Evolutionary conservation across 2,888 invertebrate species (phyloP).

Genomic region (Resseliella maxima): DNA sequence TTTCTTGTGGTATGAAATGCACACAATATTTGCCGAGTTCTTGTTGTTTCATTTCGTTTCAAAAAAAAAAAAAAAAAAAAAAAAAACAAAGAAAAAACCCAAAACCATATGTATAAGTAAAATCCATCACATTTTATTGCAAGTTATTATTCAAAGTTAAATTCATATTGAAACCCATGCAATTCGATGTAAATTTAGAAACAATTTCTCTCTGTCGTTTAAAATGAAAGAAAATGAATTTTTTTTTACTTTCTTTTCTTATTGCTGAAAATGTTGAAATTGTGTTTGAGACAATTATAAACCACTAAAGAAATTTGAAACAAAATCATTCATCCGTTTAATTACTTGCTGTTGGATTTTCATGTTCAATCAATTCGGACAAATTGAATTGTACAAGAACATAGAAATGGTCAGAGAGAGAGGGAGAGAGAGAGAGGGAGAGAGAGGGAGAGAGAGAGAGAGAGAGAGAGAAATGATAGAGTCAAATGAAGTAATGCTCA

Average conservation of each 20-base stretch:
- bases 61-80: neutral
- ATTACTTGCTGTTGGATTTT: neutral
- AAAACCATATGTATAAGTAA: conserved; percentile 32
- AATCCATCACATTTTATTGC: conserved; percentile 1
- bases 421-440: no score
- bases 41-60: neutral
- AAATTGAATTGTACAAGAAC: neutral
- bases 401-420: neutral
- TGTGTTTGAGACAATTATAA: neutral
- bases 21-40: neutral
- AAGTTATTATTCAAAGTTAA: conserved; percentile 23
- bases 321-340: conserved; percentile 10
- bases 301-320: neutral
- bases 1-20: neutral
- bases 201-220: neutral
- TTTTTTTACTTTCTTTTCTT: neutral
- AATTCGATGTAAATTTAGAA: neutral
- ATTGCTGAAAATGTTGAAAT: neutral
- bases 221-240: no score
- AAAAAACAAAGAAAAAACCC: neutral
- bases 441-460: no score
- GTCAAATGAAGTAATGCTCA: no score
- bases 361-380: neutral
- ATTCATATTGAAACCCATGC: neutral
- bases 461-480: no score